These are phyloP conservation scores for Falco cherrug DNA, from an alignment of 2,797 vertebrate species.

Conservation along the genomic window DNA sequence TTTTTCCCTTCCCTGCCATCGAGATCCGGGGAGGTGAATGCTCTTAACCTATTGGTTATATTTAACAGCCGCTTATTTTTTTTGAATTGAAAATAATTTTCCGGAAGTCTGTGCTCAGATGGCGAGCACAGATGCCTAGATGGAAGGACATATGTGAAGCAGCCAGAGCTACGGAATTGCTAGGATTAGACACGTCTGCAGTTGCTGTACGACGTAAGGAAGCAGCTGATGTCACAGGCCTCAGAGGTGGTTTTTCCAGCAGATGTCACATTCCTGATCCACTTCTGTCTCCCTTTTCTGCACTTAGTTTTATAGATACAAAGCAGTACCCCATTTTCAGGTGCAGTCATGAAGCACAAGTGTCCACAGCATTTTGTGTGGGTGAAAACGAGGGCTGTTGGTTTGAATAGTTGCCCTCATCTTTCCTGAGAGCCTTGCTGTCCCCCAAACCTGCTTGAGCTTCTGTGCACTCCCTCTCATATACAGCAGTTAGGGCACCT, in stretches of 20 bases:
- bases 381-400: not conserved
- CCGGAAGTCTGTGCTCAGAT: conserved; percentile 28
- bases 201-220: not conserved
- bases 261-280: not conserved
- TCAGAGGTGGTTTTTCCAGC: not conserved
- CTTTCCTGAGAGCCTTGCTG: not conserved
- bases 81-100: not conserved
- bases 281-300: not conserved
- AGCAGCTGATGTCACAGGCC: not conserved
- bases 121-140: conserved; percentile 22
- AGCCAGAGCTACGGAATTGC: not conserved
- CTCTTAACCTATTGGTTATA: not conserved
- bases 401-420: not conserved
- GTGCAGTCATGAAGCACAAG: not conserved
- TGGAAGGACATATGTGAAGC: conserved; percentile 10
- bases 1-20: not conserved
- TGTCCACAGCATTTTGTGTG: not conserved
- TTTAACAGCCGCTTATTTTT: not conserved
- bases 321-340: not conserved
- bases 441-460: not conserved
- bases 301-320: not conserved
- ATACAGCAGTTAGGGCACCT: not conserved
- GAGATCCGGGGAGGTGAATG: not conserved
- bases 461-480: not conserved
- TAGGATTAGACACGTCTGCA: not conserved